Base-by-base conservation (phyloP, 2,888 invertebrate genomes). In the Petrolisthes manimaculis region DNA sequence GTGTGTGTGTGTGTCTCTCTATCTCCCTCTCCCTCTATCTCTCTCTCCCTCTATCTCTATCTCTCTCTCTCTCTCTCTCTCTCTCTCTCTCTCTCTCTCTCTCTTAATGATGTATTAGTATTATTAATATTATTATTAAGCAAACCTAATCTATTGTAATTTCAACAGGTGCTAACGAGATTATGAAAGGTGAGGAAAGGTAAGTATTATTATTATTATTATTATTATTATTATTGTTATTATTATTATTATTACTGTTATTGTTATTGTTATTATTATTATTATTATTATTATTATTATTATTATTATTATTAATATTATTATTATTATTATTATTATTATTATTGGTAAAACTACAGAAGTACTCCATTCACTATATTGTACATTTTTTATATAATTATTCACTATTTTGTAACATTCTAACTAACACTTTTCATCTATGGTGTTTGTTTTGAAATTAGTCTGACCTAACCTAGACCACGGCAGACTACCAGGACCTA, bases 11-110 rank as follows among this genome's bases (percentile, higher is more conserved):
- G 37, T 78, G 51, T 24, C 24, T 14, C n/a, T n/a, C n/a, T n/a
- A n/a, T n/a, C n/a, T n/a, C n/a, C n/a, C n/a, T n/a, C n/a, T n/a
- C n/a, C n/a, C n/a, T n/a, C n/a, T n/a, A n/a, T n/a, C n/a, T n/a
- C n/a, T n/a, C n/a, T n/a, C n/a, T n/a, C n/a, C n/a, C n/a, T n/a
- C n/a, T n/a, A n/a, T n/a, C n/a, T n/a, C n/a, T n/a, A n/a, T n/a
- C n/a, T n/a, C n/a, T n/a, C n/a, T 67, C 67, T 67, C 67, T 67
- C 67, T 67, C 67, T 67, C 67, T 67, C 67, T 67, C 67, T 67
- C 67, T 67, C 67, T 67, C 67, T 67, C 67, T 67, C 67, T 67
- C 67, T 67, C 67, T 67, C 67, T 67, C n/a, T n/a, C n/a, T n/a
- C n/a, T n/a, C n/a, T n/a, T n/a, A n/a, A n/a, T n/a, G n/a, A n/a